Evolutionary conservation across 2,797 vertebrate genomes (phyloP), one percentile per base, ranked within the genome.

Genomic region (Hirundo rustica): DNA sequence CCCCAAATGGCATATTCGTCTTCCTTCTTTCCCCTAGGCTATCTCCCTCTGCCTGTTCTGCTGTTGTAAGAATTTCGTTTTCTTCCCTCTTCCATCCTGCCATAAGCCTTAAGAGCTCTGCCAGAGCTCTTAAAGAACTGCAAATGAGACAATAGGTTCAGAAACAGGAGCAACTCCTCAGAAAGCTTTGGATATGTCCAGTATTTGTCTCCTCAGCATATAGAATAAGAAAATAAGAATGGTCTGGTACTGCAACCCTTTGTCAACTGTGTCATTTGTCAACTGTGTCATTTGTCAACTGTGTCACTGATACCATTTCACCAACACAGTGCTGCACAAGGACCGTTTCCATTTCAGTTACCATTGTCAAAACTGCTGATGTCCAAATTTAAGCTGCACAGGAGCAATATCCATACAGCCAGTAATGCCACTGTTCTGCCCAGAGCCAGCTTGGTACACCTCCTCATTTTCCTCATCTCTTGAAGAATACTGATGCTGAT

Each of bases 241-340:
- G 11, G 18, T 42, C 34, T 75, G 26, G 19, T 50, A 48, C 18
- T 54, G 30, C 44, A 70, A 7, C 3, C 11, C 44, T 66, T 61
- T 44, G 10, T 36, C 2, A 0, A 2, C 26, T 25, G 40, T 13
- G 4, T n/a, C 86, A 38, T 66, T 61, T 44, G 10, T n/a, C 2
- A 0, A 2, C 26, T 25, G 40, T 13, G 4, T n/a, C 86, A 38
- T 66, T 61, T 44, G 10, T n/a, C 2, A 0, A 2, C 26, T 25
- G 40, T 13, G 4, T n/a, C 86, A 38, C 38, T 5, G 51, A 48
- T 11, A 18, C 5, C 17, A 65, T 11, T 48, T 42, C 26, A 55
- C 16, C 18, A 66, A 26, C 8, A 48, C 11, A 62, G 40, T 5
- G 16, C 14, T 53, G 11, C 23, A 29, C 0, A 2, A 76, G 26